Conservation (phyloP, 2,113 vertebrate genomes). For the Terrapene triunguis region DNA sequence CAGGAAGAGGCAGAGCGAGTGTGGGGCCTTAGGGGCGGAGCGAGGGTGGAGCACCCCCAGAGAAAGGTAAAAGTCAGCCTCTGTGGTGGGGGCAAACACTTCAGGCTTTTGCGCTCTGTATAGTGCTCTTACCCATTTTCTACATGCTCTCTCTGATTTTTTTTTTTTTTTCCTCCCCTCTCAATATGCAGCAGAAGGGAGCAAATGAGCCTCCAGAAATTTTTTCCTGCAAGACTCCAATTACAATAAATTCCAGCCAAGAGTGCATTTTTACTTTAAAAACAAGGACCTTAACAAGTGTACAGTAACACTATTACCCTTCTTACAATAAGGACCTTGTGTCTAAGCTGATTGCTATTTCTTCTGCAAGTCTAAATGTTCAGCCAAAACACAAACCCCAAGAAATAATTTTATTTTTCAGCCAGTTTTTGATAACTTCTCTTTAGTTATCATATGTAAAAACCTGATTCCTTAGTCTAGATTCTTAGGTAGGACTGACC, state of each 20-base stretch:
- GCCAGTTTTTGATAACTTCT: neutral
- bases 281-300: slow-evolving; percentile 26
- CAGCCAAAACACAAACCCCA: slow-evolving; percentile 47
- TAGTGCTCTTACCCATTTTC: neutral
- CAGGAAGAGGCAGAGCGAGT: too few relatives aligned
- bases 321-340: slow-evolving; percentile 15
- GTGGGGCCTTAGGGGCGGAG: too few relatives aligned
- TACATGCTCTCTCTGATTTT: neutral
- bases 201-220: slow-evolving; percentile 20
- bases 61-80: too few relatives aligned
- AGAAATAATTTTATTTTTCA: slow-evolving; percentile 27
- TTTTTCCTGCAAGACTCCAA: slow-evolving; percentile 18
- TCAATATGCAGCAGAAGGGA: neutral
- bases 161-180: too few relatives aligned
- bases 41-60: too few relatives aligned
- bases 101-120: neutral
- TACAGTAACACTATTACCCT: neutral
- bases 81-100: neutral
- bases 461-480: neutral
- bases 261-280: neutral
- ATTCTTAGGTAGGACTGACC: neutral
- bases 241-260: neutral
- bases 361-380: slow-evolving; percentile 50
- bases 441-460: neutral
- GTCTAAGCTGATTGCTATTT: neutral